Evolutionary conservation across 2,797 vertebrate genomes (phyloP), one percentile per base, ranked within the genome.

Genomic region (Muscicapa comitata): DNA sequence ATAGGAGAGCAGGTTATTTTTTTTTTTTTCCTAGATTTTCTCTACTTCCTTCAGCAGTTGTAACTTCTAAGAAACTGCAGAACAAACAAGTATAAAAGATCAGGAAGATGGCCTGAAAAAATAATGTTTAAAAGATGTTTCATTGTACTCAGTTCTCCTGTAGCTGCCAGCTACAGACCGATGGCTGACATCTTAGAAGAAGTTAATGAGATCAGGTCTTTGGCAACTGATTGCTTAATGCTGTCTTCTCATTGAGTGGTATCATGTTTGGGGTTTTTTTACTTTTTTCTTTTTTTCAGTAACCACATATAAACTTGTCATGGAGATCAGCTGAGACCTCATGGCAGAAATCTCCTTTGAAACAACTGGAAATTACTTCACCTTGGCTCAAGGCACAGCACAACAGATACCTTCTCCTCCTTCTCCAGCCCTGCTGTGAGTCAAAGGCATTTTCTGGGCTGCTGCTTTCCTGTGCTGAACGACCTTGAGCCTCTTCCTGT

Each of bases 61-160:
- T 75, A 62, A 86, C 90, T 94, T 89, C 85, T 79, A 88, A 93
- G 88, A 80, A 87, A 76, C 50, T 73, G 55, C 62, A 91, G 82
- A 95, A 71, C 54, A 95, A 86, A 97, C 70, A 66, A 94, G 80
- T 62, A 15, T 74, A 40, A 79, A 94, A 80, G 67, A 96, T 94
- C 40, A 83, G 86, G 80, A 86, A 96, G 90, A 90, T 51, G 54
- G 58, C 42, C 83, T 66, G 45, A 92, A 94, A 94, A 95, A 96
- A 90, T 89, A 81, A 93, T 77, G 43, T 82, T 95, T 79, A 80
- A 96, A 96, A 90, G 85, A 81, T 83, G 47, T 54, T 43, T 90
- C 59, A 81, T 93, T 95, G 80, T 92, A 57, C 24, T 93, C 70
- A 54, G 86, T 74, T 95, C 55, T 83, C 42, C 28, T 5, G 4